Base-by-base conservation (phyloP, 1,140 invertebrate genomes). In the Hesperophylax magnus region DNA sequence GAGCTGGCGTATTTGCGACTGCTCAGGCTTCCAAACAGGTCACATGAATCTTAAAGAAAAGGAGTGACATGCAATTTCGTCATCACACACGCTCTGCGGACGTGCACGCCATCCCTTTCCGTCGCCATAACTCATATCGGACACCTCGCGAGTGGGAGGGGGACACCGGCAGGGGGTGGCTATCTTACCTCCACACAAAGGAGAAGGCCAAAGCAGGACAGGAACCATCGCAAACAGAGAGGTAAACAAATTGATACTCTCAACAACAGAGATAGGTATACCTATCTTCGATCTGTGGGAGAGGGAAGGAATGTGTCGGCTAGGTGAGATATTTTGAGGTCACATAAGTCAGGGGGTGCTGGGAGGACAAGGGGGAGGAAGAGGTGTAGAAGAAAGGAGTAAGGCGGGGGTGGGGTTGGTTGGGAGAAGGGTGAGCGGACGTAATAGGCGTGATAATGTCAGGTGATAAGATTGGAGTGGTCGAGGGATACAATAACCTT, bases 51-150 rank as follows among this genome's bases (percentile, higher is more conserved):
- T 83, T 80, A 76, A 83, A 83, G 79, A 79, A 81, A 83, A 83
- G 74, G 79, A 83, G 74, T 83, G 82, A 83, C 82, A 83, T 83
- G 82, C 82, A 83, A 83, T 83, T 83, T 83, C 82, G 82, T 83
- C 82, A 83, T 83, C 82, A 83, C 82, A 83, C 82, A 83, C 82
- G 82, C 79, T 83, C 77, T 39, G 53, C 52, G 81, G 82, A 83
- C 82, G 81, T 80, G 80, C 82, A 83, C 82, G 82, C 82, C 82
- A 83, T 79, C 80, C 77, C 82, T 79, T 83, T 83, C 82, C 82
- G 82, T 81, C 82, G 72, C 79, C 77, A 83, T 83, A 83, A 83
- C 82, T 83, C 82, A 83, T 83, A 83, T 81, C 79, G 82, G 82
- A 83, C 82, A 83, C 82, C 76, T 58, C 77, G 78, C 75, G 60